Percentiles rank a stretch among this genome's conserved stretches.
These are phyloP conservation scores for Calliopum simillimum DNA, from an alignment of 2,888 invertebrate species.

Conservation along the genomic window DNA sequence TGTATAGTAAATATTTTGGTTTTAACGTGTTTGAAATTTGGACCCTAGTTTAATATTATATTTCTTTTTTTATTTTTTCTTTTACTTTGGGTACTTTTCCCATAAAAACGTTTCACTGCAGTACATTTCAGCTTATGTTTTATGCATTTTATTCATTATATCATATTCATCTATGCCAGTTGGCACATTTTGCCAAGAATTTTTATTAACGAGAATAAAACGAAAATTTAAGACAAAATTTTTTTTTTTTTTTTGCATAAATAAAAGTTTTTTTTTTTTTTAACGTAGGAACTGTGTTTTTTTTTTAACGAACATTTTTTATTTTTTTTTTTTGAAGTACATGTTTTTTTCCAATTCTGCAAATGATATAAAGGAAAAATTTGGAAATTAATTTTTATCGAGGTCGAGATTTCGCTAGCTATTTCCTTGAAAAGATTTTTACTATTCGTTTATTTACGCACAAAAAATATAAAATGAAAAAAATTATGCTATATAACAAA, in stretches of 20 bases:
- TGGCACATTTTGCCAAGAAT: no score
- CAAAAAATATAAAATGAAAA: not conserved
- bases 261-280: not conserved
- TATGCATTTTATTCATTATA: no score
- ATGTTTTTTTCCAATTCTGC: constrained; percentile 32
- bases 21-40: constrained; percentile 54
- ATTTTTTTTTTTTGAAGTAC: constrained; percentile 31
- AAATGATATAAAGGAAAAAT: not conserved
- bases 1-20: not conserved
- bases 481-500: not conserved
- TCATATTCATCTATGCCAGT: no score
- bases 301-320: constrained; percentile 5
- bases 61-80: constrained; percentile 44
- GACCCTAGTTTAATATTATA: constrained; percentile 61
- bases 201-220: not conserved
- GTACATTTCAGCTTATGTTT: no score
- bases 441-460: not conserved
- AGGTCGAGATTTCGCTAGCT: constrained; percentile 8
- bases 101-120: no score
- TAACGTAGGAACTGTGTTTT: constrained; percentile 34
- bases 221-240: constrained; percentile 4
- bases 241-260: constrained; percentile 1
- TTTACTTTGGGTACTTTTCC: not conserved
- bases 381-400: not conserved
- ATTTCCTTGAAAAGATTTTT: not conserved